Percentiles rank a stretch among this genome's conserved stretches.
phyloP scores from a whole-genome alignment of 2,888 invertebrate species.

The Laothoe populi region DNA sequence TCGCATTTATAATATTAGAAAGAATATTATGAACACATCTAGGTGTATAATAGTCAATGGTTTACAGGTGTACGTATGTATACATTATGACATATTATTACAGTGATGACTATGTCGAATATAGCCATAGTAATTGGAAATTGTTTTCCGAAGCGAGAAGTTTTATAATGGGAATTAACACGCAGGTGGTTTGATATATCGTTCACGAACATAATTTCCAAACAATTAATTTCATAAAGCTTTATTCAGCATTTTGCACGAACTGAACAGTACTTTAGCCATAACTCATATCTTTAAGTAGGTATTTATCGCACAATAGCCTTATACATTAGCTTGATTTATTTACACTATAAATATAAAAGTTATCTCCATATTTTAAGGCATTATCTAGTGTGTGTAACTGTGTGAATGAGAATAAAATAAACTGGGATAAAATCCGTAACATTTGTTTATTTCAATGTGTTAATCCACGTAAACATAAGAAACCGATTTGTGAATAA shows the following conservation, averaged over 20 bases:
- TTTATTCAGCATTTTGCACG: slow-evolving; percentile 15
- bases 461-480: too few species aligned
- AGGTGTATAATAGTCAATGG: too few species aligned
- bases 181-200: background rate
- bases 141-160: background rate
- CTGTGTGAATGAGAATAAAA: background rate
- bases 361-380: background rate
- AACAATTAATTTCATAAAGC: slow-evolving; percentile 22
- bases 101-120: too few species aligned
- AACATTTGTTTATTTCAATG: too few species aligned
- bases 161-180: background rate
- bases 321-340: slow-evolving; percentile 16
- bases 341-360: background rate
- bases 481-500: too few species aligned
- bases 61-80: too few species aligned
- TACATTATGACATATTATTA: too few species aligned
- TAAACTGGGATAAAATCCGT: too few species aligned
- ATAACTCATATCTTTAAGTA: slow-evolving; percentile 13
- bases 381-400: background rate
- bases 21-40: too few species aligned
- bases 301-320: slow-evolving; percentile 13
- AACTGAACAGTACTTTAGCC: slow-evolving; percentile 2
- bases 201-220: slow-evolving; percentile 14
- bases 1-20: too few species aligned
- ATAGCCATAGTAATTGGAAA: background rate